Conservation (phyloP, 2,888 invertebrate species). For the Rutpela maculata region DNA sequence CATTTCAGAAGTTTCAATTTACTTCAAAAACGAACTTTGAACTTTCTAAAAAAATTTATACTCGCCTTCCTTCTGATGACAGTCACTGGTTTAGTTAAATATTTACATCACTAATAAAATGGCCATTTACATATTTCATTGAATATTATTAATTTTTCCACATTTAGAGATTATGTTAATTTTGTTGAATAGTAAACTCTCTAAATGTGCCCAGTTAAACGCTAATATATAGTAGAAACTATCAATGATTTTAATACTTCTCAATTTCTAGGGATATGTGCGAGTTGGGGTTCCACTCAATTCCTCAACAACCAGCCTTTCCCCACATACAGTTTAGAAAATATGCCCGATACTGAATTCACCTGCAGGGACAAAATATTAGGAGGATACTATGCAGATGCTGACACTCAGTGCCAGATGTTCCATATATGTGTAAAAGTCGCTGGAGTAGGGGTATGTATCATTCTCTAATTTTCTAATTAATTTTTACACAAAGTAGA, state of each 20-base stretch:
- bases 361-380: conserved; percentile 89
- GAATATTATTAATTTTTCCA: background rate
- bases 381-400: conserved; percentile 92
- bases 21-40: too few relatives aligned
- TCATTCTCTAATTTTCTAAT: background rate
- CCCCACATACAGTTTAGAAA: conserved; percentile 78
- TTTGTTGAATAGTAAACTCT: background rate
- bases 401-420: conserved; percentile 91
- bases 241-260: background rate
- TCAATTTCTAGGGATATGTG: conserved; percentile 64
- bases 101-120: background rate
- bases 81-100: too few relatives aligned
- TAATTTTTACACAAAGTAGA: background rate
- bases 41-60: too few relatives aligned
- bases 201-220: too few relatives aligned
- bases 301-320: conserved; percentile 72
- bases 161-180: background rate
- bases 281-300: conserved; percentile 66
- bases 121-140: background rate
- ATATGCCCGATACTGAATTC: conserved; percentile 82
- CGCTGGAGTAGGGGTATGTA: conserved; percentile 83
- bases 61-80: too few relatives aligned
- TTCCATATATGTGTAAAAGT: conserved; percentile 93
- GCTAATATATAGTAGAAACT: background rate
- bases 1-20: too few relatives aligned